Evolutionary conservation across 1,140 invertebrate species (phyloP).

Genomic region (Drosophila triauraria): DNA sequence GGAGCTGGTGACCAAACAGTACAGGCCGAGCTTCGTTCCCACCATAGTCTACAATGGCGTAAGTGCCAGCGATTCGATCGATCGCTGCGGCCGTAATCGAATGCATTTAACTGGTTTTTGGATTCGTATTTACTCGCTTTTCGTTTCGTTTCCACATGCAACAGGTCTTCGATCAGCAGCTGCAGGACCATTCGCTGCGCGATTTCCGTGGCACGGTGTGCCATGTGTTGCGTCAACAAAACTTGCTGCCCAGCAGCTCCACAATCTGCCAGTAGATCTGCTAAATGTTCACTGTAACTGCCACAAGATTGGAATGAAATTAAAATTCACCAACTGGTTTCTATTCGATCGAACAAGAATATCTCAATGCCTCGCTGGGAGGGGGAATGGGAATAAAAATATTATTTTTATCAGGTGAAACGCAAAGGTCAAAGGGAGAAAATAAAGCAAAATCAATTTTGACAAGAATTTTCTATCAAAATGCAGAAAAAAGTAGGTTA

Average conservation of each 20-base stretch:
- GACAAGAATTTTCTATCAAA: too few species aligned
- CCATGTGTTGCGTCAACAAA: constrained; percentile 63
- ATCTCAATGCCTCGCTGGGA: not conserved
- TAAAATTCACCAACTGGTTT: constrained; percentile 47
- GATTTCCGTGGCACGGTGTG: constrained; percentile 78
- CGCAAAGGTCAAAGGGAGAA: constrained; percentile 8
- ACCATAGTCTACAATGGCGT: constrained; percentile 87
- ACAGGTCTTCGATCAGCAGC: constrained; percentile 80
- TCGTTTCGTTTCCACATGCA: constrained; percentile 39
- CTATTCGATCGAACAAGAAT: constrained; percentile 25
- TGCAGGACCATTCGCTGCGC: constrained; percentile 77
- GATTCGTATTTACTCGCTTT: constrained; percentile 10
- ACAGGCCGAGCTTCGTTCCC: constrained; percentile 87
- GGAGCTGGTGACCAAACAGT: constrained; percentile 86
- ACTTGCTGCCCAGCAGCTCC: constrained; percentile 37
- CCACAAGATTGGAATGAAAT: constrained; percentile 46
- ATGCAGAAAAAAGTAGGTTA: not conserved
- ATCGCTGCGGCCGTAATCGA: constrained; percentile 28
- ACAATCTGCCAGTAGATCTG: constrained; percentile 59
- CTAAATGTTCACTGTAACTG: constrained; percentile 33
- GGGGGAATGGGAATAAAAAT: not conserved
- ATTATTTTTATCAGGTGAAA: constrained; percentile 7
- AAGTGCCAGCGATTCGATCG: constrained; percentile 52
- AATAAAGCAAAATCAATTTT: not conserved
- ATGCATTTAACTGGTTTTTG: constrained; percentile 57